Base-by-base conservation (phyloP, 2,797 vertebrate genomes). In the Chelonia mydas region DNA sequence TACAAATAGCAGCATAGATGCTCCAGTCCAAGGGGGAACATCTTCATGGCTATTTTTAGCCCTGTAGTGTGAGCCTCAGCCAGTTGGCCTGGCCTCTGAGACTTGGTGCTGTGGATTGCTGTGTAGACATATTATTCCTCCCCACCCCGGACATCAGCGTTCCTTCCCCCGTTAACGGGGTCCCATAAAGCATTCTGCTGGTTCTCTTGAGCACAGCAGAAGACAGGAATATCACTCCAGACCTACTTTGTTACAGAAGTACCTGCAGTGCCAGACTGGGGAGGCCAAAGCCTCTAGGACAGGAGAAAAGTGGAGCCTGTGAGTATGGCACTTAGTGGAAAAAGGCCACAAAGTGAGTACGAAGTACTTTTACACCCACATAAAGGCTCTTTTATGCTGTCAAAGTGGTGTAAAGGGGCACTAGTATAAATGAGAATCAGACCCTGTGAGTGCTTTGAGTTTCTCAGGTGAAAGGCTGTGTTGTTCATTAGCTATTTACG, bases 151-250 rank as follows among this genome's bases (percentile, higher is more conserved):
- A n/a, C 15, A 7, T 77, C 79, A 72, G 5, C 6, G 6, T 51
- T 87, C 50, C 51, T 8, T 3, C 50, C 33, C 28, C 45, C 41
- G 1, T 15, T 72, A 0, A 81, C 31, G 96, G 85, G 93, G 78
- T 94, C 41, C 93, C 91, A 94, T 94, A 82, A 59, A 86, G 1
- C 87, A 94, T 86, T 92, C 94, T 89, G 81, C 33, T 91, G 91
- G 85, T 90, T 90, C 91, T 96, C 95, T 97, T 94, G 93, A 97
- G 94, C n/a, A 2, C 7, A 25, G 57, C 53, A 92, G 91, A n/a
- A 19, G 33, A 65, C 61, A 19, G 16, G 33, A n/a, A 65, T 94
- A 6, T 90, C 84, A 88, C 54, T 93, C 90, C 49, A 1, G 93
- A 92, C 93, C 51, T 2, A 85, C 95, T 93, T 96, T 95, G 90